A percentile compares a stretch with the other conserved stretches of the same genome.
Conservation (phyloP, 2,888 invertebrate species). For the Nomada flava region DNA sequence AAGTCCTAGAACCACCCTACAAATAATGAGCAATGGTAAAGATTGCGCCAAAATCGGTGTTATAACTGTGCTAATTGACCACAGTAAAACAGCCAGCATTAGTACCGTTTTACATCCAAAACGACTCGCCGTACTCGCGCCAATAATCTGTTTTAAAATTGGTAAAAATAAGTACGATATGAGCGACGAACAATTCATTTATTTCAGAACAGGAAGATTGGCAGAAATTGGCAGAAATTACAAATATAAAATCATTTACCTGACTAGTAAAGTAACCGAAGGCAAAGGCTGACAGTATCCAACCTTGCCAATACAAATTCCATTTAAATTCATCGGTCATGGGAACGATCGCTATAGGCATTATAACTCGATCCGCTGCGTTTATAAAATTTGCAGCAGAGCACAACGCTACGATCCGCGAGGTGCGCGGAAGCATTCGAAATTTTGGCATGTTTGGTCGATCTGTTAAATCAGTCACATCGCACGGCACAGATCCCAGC, state of each 20-base stretch:
- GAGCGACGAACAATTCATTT: neutral
- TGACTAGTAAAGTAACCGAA: slow-evolving; percentile 92
- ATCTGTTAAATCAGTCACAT: slow-evolving; percentile 51
- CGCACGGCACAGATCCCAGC: slow-evolving; percentile 6
- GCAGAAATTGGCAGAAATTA: neutral
- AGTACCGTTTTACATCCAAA: slow-evolving; percentile 90
- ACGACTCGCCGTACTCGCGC: slow-evolving; percentile 88
- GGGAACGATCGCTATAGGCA: slow-evolving; percentile 91
- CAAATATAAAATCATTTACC: slow-evolving; percentile 80
- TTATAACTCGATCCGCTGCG: slow-evolving; percentile 91
- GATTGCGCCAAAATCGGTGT: slow-evolving; percentile 90
- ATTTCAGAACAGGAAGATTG: neutral
- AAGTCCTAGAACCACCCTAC: slow-evolving; percentile 89
- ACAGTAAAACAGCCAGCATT: slow-evolving; percentile 88
- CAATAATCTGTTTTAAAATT: slow-evolving; percentile 85
- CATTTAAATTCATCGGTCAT: slow-evolving; percentile 90
- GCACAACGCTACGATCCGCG: slow-evolving; percentile 88
- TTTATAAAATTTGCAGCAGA: slow-evolving; percentile 91
- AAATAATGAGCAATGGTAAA: slow-evolving; percentile 87
- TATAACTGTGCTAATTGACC: slow-evolving; percentile 90
- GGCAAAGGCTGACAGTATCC: slow-evolving; percentile 91
- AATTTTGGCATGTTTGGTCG: slow-evolving; percentile 83
- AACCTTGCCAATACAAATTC: slow-evolving; percentile 90
- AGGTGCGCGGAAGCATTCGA: slow-evolving; percentile 85
- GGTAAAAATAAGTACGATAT: slow-evolving; percentile 25